A percentile compares a stretch with the other conserved stretches of the same genome.
These are phyloP conservation scores for Pseudococcus jackbeardsleyi DNA, from an alignment of 2,888 invertebrate genomes.

Conservation along the genomic window DNA sequence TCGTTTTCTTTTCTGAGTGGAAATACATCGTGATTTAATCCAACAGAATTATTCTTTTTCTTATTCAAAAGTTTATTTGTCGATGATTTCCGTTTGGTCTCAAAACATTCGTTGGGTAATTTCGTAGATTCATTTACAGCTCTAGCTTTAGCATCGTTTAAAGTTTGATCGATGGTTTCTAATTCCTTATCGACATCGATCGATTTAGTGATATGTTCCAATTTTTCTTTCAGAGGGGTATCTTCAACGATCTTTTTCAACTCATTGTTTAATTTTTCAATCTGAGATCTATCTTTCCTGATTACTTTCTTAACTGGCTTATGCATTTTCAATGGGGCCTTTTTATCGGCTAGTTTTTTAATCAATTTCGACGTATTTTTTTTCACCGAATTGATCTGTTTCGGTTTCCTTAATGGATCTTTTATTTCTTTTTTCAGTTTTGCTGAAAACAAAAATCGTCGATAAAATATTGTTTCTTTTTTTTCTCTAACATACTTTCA, in stretches of 20 bases:
- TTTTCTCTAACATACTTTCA: not conserved
- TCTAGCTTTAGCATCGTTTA: not conserved
- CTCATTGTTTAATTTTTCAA: conserved; percentile 53
- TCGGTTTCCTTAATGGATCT: conserved; percentile 22
- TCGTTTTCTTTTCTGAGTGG: not conserved
- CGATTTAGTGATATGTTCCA: not conserved
- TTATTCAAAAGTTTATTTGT: not conserved
- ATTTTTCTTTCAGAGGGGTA: conserved; percentile 14
- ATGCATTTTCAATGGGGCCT: conserved; percentile 18
- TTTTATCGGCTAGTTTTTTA: not conserved
- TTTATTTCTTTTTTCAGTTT: conserved; percentile 67
- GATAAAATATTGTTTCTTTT: not conserved
- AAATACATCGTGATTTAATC: not conserved
- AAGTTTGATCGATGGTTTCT: not conserved
- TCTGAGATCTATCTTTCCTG: conserved; percentile 62
- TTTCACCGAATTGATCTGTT: not conserved
- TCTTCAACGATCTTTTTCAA: conserved; percentile 57
- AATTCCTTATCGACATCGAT: conserved; percentile 19
- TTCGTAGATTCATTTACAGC: not conserved
- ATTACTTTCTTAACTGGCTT: conserved; percentile 66
- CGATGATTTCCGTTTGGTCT: not conserved
- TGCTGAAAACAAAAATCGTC: conserved; percentile 62
- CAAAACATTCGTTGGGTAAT: not conserved
- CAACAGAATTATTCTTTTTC: not conserved
- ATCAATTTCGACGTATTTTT: not conserved